These are phyloP conservation scores for Liasis olivaceus DNA, from an alignment of 2,797 vertebrate species.

Conservation along the genomic window DNA sequence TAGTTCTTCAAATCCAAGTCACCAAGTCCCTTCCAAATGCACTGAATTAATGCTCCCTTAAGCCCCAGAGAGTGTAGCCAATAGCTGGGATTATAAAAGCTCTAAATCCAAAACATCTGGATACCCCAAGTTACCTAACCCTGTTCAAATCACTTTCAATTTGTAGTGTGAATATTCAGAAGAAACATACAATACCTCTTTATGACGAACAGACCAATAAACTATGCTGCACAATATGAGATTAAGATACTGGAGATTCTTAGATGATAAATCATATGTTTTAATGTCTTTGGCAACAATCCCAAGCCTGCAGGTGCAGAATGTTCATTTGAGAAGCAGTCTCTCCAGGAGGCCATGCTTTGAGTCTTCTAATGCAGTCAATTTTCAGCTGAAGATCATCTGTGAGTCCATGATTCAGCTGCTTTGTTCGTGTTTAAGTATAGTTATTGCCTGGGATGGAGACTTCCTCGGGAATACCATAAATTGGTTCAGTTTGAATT, in stretches of 20 bases:
- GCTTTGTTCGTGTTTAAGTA: background rate
- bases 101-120: background rate
- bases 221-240: background rate
- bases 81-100: background rate
- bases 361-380: background rate
- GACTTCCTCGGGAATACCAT: background rate
- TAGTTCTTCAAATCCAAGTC: background rate
- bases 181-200: background rate
- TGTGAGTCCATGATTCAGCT: background rate
- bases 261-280: background rate
- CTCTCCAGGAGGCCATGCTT: background rate
- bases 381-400: background rate
- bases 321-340: background rate
- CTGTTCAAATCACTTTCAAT: background rate
- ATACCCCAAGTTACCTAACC: background rate
- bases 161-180: background rate
- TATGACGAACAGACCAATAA: background rate
- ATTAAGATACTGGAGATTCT: background rate
- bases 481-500: background rate
- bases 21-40: background rate
- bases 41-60: background rate
- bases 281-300: background rate
- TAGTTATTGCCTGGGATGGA: background rate
- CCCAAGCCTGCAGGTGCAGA: background rate
- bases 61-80: background rate